Evolutionary conservation across 2,888 invertebrate genomes (phyloP), one percentile per base, ranked within the genome.

Genomic region (Watsonalla cultraria): DNA sequence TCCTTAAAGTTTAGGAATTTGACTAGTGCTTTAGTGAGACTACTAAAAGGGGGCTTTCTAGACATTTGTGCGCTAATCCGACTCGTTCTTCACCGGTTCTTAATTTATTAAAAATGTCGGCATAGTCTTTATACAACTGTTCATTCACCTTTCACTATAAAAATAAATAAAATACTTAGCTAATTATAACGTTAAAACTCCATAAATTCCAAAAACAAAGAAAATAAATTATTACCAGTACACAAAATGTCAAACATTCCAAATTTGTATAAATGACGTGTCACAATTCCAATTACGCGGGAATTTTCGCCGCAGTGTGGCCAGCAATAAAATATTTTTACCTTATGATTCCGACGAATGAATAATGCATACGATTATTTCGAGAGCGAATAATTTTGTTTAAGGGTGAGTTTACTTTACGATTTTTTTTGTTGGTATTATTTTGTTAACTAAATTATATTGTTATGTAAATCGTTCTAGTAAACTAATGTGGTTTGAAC

Each of bases 281-380:
- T 15, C 49, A 8, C 37, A 39, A 37, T 48, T 48, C 37, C 8
- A 14, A 49, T 49, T 37, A 49, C 5, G 13, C 7, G 37, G 14
- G 13, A 8, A 14, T 15, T 39, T 9, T 13, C 47, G 47, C 35
- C 35, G 5, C 48, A 34, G 14, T 13, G 49, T 49, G 49, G 37
- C 49, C 15, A 37, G 37, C 14, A 37, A 49, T 39, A 37, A 45
- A 53, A 48, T 47, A 62, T 56, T 59, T 51, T 53, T 60, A 57
- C 54, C 54, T 55, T 56, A 59, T 61, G 54, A 61, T 63, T 64
- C 54, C 46, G 52, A 42, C 46, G 42, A 24, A 67, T 68, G 66
- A 71, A 73, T 71, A 67, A 74, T 62, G 64, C 65, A 73, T 61
- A 61, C 57, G 62, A 62, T 70, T 70, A 67, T 70, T 66, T 65